Percentiles rank a stretch among this genome's conserved stretches.
These are phyloP conservation scores for Daboia siamensis DNA, from an alignment of 2,113 vertebrate species.

Conservation along the genomic window DNA sequence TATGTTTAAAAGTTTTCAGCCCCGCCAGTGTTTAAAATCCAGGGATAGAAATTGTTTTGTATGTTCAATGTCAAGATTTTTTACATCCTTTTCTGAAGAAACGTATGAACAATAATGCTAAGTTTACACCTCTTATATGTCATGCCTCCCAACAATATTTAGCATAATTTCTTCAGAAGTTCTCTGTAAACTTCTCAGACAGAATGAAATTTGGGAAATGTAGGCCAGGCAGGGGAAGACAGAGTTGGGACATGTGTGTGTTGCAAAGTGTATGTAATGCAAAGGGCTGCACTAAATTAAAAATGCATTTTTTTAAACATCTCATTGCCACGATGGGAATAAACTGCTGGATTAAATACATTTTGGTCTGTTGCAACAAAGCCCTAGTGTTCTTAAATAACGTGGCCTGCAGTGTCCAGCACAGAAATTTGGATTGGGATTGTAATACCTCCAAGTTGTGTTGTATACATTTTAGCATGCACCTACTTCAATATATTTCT, in stretches of 20 bases:
- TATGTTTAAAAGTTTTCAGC: neutral
- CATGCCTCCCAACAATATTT: no score
- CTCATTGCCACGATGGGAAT: neutral
- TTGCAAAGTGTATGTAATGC: neutral
- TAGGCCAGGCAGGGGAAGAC: neutral
- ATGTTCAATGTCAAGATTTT: neutral
- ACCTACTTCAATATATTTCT: neutral
- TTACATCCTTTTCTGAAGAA: neutral
- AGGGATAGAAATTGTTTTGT: neutral
- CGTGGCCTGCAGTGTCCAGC: neutral
- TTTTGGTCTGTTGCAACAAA: neutral
- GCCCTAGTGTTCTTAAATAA: neutral
- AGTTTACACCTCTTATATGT: neutral
- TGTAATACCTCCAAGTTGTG: neutral
- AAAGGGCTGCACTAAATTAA: neutral
- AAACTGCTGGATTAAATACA: neutral
- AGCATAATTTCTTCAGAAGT: neutral
- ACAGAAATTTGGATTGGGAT: neutral
- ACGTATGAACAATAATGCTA: neutral
- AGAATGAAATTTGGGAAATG: neutral
- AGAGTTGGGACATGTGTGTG: neutral
- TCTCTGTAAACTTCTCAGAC: neutral
- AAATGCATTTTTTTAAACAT: neutral
- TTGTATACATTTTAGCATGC: neutral
- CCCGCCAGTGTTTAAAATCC: neutral